These are phyloP conservation scores for Onychostruthus taczanowskii DNA, from an alignment of 2,113 vertebrate species.

Conservation along the genomic window DNA sequence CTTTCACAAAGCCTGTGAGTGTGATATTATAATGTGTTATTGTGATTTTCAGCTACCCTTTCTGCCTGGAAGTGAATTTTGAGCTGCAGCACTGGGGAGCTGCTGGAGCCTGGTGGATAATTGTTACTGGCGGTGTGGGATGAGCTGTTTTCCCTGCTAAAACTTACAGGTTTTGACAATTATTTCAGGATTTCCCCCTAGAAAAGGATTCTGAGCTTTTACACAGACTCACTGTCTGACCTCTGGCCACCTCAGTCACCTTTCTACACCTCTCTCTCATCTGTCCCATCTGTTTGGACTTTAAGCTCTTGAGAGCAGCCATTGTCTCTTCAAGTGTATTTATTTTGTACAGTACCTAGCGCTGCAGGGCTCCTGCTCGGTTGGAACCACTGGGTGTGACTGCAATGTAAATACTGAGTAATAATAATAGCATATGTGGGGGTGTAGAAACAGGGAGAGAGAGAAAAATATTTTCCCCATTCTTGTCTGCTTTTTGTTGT, in stretches of 20 bases:
- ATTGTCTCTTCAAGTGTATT: conserved; percentile 41
- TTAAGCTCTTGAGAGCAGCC: neutral
- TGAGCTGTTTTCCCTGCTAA: neutral
- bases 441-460: conserved; percentile 63
- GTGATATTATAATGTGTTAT: neutral
- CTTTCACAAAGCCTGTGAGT: neutral
- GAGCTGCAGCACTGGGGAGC: neutral
- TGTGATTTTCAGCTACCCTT: conserved; percentile 9
- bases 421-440: conserved; percentile 68
- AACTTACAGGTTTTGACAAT: neutral
- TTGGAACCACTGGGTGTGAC: conserved; percentile 62
- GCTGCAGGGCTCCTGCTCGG: conserved; percentile 23
- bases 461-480: conserved; percentile 73
- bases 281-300: conserved; percentile 9
- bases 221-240: neutral
- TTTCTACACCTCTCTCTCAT: conserved; percentile 1
- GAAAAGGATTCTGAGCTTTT: neutral
- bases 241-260: neutral
- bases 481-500: conserved; percentile 72
- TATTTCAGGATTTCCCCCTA: neutral
- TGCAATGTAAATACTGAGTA: conserved; percentile 66
- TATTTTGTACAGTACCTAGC: conserved; percentile 41
- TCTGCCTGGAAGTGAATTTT: conserved; percentile 1
- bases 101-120: neutral
- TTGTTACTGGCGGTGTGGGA: neutral